A percentile compares a stretch with the other conserved stretches of the same genome.
phyloP scores from a whole-genome alignment of 2,888 invertebrate species.

The Drepana falcataria region DNA sequence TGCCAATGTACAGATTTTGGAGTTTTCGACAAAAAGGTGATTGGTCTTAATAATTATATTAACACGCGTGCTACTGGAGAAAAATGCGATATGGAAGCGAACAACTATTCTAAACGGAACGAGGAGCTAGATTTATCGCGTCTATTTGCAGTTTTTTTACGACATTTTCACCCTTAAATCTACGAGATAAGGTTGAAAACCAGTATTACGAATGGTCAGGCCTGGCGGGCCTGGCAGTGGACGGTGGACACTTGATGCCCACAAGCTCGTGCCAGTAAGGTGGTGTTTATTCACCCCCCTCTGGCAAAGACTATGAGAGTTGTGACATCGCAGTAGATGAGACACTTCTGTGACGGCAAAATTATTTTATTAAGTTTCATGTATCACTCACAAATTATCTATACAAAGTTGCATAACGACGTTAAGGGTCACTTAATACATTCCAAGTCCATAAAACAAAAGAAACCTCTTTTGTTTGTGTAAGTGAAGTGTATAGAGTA shows the following conservation, averaged over 20 bases:
- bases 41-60: no score
- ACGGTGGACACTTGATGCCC: conserved; percentile 47
- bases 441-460: no score
- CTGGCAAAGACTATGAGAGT: conserved; percentile 31
- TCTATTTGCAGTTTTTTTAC: conserved; percentile 5
- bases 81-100: neutral
- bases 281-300: conserved; percentile 63
- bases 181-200: conserved; percentile 9
- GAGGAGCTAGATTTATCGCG: conserved; percentile 45
- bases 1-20: no score
- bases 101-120: neutral
- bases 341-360: neutral
- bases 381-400: no score
- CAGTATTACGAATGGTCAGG: conserved; percentile 10
- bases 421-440: no score
- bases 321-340: conserved; percentile 3
- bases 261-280: conserved; percentile 50
- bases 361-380: no score
- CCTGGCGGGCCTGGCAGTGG: conserved; percentile 20
- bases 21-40: no score
- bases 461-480: no score
- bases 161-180: conserved; percentile 18
- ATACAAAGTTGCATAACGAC: no score
- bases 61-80: no score
- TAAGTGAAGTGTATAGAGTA: no score